phyloP scores from a whole-genome alignment of 2,797 vertebrate genomes.

The Brotula barbata region DNA sequence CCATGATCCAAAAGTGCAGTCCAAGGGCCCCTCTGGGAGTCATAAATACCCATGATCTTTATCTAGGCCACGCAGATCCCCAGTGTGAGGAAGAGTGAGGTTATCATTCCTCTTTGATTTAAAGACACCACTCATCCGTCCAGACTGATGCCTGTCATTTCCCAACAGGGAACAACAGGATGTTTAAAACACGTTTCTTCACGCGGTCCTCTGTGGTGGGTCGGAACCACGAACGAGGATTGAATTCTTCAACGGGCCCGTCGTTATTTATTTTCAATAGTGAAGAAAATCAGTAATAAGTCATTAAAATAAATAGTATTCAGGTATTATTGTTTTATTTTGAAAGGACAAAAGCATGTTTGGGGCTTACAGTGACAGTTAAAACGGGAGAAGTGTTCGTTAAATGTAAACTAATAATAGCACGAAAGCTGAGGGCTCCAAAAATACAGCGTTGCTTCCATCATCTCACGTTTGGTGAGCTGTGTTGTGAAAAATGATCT shows the following conservation, averaged over 20 bases:
- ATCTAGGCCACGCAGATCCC: conserved; percentile 46
- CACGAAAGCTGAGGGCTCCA: too few relatives aligned
- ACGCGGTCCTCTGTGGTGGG: conserved; percentile 10
- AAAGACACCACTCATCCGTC: conserved; percentile 35
- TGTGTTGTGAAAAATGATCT: conserved; percentile 10
- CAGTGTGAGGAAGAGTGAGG: conserved; percentile 27
- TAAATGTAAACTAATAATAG: too few relatives aligned
- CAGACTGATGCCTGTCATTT: conserved; percentile 38
- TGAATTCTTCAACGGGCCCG: conserved; percentile 3
- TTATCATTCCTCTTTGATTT: conserved; percentile 47
- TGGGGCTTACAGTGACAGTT: too few relatives aligned
- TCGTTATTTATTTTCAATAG: conserved; percentile 2
- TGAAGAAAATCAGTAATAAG: too few relatives aligned
- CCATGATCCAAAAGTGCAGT: conserved; percentile 50
- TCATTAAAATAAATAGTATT: too few relatives aligned
- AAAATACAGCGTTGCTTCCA: background rate
- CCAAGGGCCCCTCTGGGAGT: conserved; percentile 52
- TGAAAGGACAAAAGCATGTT: too few relatives aligned
- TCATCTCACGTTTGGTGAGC: conserved; percentile 6
- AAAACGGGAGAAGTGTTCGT: too few relatives aligned
- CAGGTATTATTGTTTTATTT: too few relatives aligned
- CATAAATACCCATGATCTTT: conserved; percentile 68
- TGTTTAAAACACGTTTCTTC: conserved; percentile 6
- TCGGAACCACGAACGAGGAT: conserved; percentile 34
- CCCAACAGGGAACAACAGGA: conserved; percentile 34